Conservation (phyloP, 2,113 vertebrate genomes). For the Cygnus buccinator region DNA sequence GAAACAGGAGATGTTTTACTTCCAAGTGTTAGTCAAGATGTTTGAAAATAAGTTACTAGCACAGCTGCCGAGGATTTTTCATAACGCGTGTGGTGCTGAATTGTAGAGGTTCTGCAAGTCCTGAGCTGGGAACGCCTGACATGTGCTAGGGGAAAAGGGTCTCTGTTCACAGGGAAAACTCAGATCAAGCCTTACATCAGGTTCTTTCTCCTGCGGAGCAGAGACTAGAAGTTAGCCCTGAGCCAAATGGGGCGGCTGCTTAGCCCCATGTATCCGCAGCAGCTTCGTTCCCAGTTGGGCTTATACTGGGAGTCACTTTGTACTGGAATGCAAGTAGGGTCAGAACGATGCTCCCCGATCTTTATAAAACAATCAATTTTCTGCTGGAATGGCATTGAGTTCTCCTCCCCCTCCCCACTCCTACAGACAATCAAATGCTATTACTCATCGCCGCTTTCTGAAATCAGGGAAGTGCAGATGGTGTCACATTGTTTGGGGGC, state of each 20-base stretch:
- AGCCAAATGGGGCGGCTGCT: neutral
- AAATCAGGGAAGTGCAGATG: conserved; percentile 5
- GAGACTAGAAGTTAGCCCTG: neutral
- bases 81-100: accelerated
- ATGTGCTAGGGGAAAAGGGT: neutral
- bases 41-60: neutral
- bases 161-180: accelerated
- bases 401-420: conserved; percentile 3
- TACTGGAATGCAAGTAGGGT: too few relatives aligned
- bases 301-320: neutral
- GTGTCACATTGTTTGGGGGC: neutral
- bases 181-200: neutral
- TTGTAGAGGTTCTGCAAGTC: neutral
- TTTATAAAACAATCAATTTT: neutral
- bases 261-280: neutral
- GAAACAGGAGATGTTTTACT: neutral
- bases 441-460: conserved; percentile 18
- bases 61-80: neutral
- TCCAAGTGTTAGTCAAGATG: neutral
- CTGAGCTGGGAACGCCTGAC: neutral
- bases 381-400: neutral
- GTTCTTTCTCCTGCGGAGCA: neutral
- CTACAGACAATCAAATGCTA: neutral
- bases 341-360: neutral
- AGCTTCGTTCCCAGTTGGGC: neutral